Percentiles rank a stretch among this genome's conserved stretches.
These are phyloP conservation scores for Podarcis raffonei DNA, from an alignment of 2,113 vertebrate genomes.

Conservation along the genomic window DNA sequence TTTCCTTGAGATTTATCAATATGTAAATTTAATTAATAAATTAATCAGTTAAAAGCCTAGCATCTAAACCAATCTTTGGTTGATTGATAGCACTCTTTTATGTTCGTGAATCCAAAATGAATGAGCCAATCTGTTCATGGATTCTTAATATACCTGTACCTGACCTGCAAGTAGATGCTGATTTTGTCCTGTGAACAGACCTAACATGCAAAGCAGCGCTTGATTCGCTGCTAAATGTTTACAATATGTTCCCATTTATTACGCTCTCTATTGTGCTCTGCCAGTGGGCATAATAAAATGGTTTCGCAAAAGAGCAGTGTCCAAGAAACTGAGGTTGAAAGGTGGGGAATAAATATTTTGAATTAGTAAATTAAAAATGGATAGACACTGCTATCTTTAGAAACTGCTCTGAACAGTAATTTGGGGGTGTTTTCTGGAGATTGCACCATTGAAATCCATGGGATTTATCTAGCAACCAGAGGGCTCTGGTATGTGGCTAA, in stretches of 20 bases:
- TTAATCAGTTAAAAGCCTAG: neutral
- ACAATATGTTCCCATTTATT: neutral
- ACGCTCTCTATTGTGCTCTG: neutral
- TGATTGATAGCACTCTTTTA: neutral
- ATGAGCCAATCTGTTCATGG: neutral
- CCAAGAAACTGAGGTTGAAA: neutral
- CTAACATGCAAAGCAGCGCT: neutral
- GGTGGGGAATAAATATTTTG: neutral
- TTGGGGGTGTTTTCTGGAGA: conserved; percentile 9
- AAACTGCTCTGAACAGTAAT: neutral
- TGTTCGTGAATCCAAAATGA: neutral
- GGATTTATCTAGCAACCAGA: neutral
- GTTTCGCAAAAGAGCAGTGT: neutral
- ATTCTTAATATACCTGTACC: neutral
- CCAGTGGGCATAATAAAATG: conserved; percentile 1
- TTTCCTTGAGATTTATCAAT: neutral
- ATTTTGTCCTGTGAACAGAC: neutral
- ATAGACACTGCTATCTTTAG: neutral
- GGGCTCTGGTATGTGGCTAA: neutral
- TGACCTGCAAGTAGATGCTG: neutral
- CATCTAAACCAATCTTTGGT: neutral
- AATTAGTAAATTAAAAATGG: neutral
- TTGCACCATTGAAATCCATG: neutral
- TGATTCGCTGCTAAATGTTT: neutral
- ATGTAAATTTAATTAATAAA: neutral